phyloP scores from a whole-genome alignment of 1,140 invertebrate species.

The Anastrepha obliqua region DNA sequence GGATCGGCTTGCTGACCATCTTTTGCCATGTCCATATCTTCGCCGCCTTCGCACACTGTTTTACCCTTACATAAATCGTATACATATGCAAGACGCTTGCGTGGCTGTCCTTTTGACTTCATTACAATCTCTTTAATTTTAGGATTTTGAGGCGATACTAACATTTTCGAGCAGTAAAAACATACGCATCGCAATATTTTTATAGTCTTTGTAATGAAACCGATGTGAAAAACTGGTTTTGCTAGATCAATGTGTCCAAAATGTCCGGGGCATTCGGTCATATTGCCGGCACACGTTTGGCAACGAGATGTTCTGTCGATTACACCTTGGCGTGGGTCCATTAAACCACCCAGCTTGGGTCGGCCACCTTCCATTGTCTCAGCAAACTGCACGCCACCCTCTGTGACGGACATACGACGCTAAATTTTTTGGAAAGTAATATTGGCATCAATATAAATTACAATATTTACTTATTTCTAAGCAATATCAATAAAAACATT shows the following conservation, averaged over 20 bases:
- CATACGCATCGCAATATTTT: constrained; percentile 98
- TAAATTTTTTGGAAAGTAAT: constrained; percentile 71
- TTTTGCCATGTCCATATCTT: constrained; percentile 95
- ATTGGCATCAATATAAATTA: too few relatives aligned
- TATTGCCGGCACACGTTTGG: constrained; percentile 98
- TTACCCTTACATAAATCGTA: constrained; percentile 99
- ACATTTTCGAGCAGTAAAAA: constrained; percentile 97
- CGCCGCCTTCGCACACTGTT: constrained; percentile 98
- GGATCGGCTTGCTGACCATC: constrained; percentile 77
- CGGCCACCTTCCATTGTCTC: constrained; percentile 99
- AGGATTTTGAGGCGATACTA: constrained; percentile 95
- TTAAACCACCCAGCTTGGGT: constrained; percentile 97
- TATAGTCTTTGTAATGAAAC: constrained; percentile 97
- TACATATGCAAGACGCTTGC: constrained; percentile 94
- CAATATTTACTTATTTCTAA: too few relatives aligned
- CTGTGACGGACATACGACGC: constrained; percentile 98
- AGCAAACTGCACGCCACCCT: constrained; percentile 96
- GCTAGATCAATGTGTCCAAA: constrained; percentile 99
- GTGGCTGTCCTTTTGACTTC: constrained; percentile 97
- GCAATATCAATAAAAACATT: too few relatives aligned
- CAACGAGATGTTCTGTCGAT: constrained; percentile 95
- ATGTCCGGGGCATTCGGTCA: constrained; percentile 99
- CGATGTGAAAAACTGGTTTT: constrained; percentile 99
- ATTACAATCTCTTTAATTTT: constrained; percentile 98
- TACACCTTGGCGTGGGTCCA: constrained; percentile 99